A percentile compares a stretch with the other conserved stretches of the same genome.
phyloP scores from a whole-genome alignment of 2,888 invertebrate genomes.

The Vanessa cardui region DNA sequence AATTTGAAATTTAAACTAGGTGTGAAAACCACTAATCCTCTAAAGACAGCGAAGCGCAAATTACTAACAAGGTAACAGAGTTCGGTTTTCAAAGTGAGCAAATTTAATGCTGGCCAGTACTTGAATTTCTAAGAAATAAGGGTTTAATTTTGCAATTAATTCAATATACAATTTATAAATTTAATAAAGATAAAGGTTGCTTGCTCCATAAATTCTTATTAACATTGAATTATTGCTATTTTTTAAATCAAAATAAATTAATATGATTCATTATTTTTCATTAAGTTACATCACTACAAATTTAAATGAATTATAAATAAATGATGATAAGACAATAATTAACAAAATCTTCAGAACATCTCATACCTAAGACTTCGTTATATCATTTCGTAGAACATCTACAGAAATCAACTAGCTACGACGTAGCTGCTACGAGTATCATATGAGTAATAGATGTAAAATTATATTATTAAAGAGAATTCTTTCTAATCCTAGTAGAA shows the following conservation, averaged over 20 bases:
- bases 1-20: conserved; percentile 32
- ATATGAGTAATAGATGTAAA: background rate
- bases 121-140: conserved; percentile 15
- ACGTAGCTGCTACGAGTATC: conserved; percentile 8
- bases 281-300: too few species aligned
- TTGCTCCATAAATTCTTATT: background rate
- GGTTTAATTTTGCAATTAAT: conserved; percentile 3
- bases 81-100: conserved; percentile 26
- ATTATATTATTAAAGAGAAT: background rate
- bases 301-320: too few species aligned
- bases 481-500: background rate
- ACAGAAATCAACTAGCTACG: conserved; percentile 14
- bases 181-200: conserved; percentile 1
- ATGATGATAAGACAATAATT: background rate
- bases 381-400: conserved; percentile 7
- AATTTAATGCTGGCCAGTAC: conserved; percentile 18
- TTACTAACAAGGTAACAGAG: conserved; percentile 33
- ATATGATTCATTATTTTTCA: too few species aligned
- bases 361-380: background rate
- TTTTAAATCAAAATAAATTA: too few species aligned
- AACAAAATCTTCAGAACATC: background rate
- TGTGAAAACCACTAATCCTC: conserved; percentile 36
- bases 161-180: background rate
- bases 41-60: conserved; percentile 34
- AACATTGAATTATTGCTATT: background rate